Percentiles rank a stretch among this genome's conserved stretches.
Evolutionary conservation across 2,797 vertebrate genomes (phyloP).

Genomic region (Poliocrania exsul): DNA sequence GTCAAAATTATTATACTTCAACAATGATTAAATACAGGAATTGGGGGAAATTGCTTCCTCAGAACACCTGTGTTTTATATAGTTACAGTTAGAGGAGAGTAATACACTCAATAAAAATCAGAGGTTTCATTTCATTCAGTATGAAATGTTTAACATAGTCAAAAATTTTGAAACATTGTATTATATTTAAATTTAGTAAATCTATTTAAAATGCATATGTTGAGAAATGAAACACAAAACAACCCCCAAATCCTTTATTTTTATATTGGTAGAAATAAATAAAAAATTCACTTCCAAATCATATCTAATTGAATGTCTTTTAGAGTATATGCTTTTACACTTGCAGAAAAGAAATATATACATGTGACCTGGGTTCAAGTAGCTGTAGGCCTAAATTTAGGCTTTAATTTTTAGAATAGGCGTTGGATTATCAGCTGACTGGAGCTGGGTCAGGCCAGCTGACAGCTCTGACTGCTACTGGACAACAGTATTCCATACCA

Average conservation of each 20-base stretch:
- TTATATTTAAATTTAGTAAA: neutral
- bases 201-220: neutral
- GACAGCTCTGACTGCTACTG: too few species aligned
- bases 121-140: neutral
- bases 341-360: neutral
- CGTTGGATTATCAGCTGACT: too few species aligned
- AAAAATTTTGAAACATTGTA: neutral
- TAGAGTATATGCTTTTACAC: neutral
- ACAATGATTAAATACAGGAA: neutral
- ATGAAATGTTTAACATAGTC: neutral
- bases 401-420: too few species aligned
- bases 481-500: too few species aligned
- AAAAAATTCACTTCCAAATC: neutral
- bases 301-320: neutral
- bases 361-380: neutral
- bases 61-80: neutral
- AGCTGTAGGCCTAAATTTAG: too few species aligned
- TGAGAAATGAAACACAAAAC: neutral
- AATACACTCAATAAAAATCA: neutral
- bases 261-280: neutral
- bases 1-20: neutral
- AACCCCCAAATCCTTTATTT: neutral
- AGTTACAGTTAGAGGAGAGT: neutral
- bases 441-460: too few species aligned
- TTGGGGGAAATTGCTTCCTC: neutral